Evolutionary conservation across 1,140 invertebrate species (phyloP).

Genomic region (Euwallacea fornicatus): DNA sequence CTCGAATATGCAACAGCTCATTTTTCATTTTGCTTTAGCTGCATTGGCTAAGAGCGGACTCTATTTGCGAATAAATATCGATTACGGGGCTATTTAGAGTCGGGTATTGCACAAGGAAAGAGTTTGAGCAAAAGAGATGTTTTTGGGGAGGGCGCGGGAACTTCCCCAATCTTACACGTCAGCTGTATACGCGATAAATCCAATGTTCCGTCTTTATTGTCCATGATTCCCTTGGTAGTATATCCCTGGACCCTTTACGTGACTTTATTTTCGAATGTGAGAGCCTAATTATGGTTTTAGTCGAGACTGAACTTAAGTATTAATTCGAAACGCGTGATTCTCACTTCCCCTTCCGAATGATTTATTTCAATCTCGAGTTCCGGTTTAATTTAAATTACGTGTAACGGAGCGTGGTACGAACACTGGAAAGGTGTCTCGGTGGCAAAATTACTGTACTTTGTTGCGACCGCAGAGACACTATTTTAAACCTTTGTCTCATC

Average conservation of each 20-base stretch:
- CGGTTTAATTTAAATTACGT: constrained; percentile 34
- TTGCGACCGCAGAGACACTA: constrained; percentile 8
- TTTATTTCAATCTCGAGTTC: constrained; percentile 13
- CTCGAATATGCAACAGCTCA: constrained; percentile 8
- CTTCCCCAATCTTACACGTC: neutral
- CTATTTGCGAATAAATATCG: neutral
- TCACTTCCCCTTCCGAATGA: constrained; percentile 5
- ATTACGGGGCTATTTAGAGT: neutral
- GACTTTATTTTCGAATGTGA: constrained; percentile 14
- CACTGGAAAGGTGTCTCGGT: constrained; percentile 29
- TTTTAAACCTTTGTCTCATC: constrained; percentile 28
- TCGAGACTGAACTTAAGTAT: constrained; percentile 4
- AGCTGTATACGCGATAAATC: constrained; percentile 8
- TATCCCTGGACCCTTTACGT: neutral
- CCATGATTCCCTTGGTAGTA: neutral
- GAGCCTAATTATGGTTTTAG: neutral
- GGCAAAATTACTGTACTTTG: constrained; percentile 34
- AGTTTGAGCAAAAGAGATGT: neutral
- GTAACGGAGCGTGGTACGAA: constrained; percentile 19
- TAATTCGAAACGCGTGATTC: constrained; percentile 11
- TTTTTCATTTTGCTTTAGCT: constrained; percentile 14
- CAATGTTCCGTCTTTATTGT: constrained; percentile 13
- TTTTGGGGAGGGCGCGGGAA: neutral
- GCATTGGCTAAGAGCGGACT: neutral
- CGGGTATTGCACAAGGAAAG: neutral